phyloP scores from a whole-genome alignment of 2,888 invertebrate species.

The Diabrotica balteata region DNA sequence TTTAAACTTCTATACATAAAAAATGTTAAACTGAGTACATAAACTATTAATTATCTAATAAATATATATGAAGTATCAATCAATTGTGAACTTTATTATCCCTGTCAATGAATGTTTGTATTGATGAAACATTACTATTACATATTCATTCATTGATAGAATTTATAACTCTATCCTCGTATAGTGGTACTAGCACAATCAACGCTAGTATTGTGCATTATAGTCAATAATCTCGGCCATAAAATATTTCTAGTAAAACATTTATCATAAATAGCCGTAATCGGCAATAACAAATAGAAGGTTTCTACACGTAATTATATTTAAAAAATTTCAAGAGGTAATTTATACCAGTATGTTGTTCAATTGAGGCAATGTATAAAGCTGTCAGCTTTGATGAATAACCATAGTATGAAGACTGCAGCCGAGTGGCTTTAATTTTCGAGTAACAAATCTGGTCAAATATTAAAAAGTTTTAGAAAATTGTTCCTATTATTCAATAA shows the following conservation, averaged over 20 bases:
- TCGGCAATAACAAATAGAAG: slow-evolving; percentile 50
- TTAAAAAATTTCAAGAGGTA: slow-evolving; percentile 52
- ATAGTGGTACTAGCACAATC: slow-evolving; percentile 14
- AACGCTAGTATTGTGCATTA: slow-evolving; percentile 28
- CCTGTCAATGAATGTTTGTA: too few relatives aligned
- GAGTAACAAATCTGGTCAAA: too few relatives aligned
- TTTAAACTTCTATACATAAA: too few relatives aligned
- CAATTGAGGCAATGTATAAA: slow-evolving; percentile 46
- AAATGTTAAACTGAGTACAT: too few relatives aligned
- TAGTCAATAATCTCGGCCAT: slow-evolving; percentile 38
- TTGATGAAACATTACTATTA: not conserved
- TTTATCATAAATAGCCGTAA: slow-evolving; percentile 44
- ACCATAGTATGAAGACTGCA: too few relatives aligned
- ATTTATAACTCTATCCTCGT: slow-evolving; percentile 14
- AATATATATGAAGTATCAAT: too few relatives aligned
- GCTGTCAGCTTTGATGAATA: too few relatives aligned
- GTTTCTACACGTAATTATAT: slow-evolving; percentile 51
- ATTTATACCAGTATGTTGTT: slow-evolving; percentile 55
- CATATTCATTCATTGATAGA: not conserved
- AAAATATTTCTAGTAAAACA: slow-evolving; percentile 37
- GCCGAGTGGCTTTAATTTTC: too few relatives aligned
- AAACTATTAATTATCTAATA: too few relatives aligned
- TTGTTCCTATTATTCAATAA: too few relatives aligned
- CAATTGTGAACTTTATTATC: too few relatives aligned
- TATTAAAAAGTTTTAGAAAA: too few relatives aligned